Conservation (phyloP, 2,797 vertebrate genomes). For the Pristis pectinata region DNA sequence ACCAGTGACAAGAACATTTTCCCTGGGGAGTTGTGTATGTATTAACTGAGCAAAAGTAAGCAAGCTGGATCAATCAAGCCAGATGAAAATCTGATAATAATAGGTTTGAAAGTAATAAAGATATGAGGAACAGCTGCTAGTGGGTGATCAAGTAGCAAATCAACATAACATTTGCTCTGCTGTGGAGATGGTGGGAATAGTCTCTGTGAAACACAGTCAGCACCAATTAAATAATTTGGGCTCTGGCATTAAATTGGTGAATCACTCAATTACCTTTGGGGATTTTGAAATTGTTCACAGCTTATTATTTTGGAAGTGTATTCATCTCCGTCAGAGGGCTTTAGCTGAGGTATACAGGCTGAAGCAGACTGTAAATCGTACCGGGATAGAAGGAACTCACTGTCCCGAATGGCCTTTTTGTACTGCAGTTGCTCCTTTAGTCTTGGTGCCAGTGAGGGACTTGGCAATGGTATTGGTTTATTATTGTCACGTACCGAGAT, state of each 20-base stretch:
- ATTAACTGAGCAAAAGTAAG: conserved; percentile 8
- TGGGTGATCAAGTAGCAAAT: conserved; percentile 22
- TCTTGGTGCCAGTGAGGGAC: background rate
- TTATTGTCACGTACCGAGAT: no score
- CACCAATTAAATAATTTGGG: conserved; percentile 24
- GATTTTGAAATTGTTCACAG: conserved; percentile 22
- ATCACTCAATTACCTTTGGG: conserved; percentile 12
- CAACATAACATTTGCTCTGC: background rate
- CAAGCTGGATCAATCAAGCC: conserved; percentile 10
- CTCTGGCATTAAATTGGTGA: background rate
- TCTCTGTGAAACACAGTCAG: background rate
- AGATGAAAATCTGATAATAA: conserved; percentile 25
- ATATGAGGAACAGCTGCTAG: background rate
- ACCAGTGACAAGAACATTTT: background rate
- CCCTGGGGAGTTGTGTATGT: background rate
- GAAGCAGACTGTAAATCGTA: background rate
- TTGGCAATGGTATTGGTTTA: no score
- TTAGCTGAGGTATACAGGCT: background rate
- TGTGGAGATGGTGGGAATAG: background rate
- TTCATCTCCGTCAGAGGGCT: background rate
- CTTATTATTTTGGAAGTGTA: conserved; percentile 3
- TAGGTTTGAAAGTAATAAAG: conserved; percentile 28
- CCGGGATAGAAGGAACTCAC: background rate
- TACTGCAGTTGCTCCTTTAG: background rate
- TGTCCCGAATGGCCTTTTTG: background rate